phyloP scores from a whole-genome alignment of 2,797 vertebrate genomes.

The Gallirallus australis region DNA sequence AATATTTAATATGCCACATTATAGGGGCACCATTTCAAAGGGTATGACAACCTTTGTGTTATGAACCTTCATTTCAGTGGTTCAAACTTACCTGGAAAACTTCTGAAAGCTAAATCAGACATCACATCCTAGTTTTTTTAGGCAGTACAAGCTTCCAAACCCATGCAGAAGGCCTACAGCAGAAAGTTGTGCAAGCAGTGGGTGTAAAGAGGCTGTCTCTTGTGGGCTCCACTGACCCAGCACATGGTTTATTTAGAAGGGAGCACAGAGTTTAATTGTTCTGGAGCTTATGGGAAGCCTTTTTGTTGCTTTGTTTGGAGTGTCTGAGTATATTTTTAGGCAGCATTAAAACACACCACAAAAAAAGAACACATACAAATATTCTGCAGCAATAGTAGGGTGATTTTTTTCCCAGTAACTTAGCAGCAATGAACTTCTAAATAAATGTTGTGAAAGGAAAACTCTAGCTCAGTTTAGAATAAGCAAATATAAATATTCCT shows the following conservation, averaged over 20 bases:
- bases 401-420: neutral
- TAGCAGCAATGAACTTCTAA: neutral
- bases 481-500: neutral
- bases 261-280: neutral
- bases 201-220: neutral
- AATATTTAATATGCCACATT: slow-evolving; percentile 72
- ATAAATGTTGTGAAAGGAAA: neutral
- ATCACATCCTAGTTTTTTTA: neutral
- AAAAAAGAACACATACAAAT: neutral
- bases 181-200: neutral
- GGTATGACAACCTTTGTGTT: slow-evolving; percentile 1
- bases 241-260: slow-evolving; percentile 26
- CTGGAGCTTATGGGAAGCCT: slow-evolving; percentile 9
- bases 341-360: neutral
- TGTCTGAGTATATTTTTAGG: neutral
- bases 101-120: neutral
- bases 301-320: neutral
- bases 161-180: neutral
- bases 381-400: neutral
- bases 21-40: slow-evolving; percentile 36
- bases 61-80: neutral
- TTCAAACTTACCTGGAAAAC: neutral
- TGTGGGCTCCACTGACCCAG: neutral
- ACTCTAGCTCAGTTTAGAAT: neutral
- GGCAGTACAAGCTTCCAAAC: neutral